Percentiles rank a stretch among this genome's conserved stretches.
These are phyloP conservation scores for Premnoplex brunnescens DNA, from an alignment of 2,797 vertebrate genomes.

Conservation along the genomic window DNA sequence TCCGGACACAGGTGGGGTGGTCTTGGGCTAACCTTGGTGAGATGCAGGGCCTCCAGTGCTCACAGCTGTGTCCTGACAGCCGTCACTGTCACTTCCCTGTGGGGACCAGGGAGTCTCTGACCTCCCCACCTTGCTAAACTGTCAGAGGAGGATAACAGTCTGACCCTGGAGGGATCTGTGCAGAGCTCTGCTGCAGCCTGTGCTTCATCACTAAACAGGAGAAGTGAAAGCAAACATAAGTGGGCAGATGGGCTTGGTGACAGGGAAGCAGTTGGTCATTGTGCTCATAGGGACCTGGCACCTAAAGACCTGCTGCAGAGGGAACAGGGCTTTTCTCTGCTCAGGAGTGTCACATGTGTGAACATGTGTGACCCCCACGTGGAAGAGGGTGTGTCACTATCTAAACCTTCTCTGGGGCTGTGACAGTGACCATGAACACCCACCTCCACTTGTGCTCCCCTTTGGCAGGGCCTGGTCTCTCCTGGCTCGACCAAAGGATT, in stretches of 20 bases:
- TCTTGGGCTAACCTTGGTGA: background rate
- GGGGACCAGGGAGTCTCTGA: background rate
- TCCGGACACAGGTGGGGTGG: rapidly evolving
- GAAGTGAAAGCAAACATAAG: rapidly evolving
- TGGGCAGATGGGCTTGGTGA: background rate
- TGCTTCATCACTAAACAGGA: rapidly evolving
- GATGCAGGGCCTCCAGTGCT: background rate
- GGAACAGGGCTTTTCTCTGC: background rate
- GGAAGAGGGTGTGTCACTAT: background rate
- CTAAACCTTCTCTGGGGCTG: background rate
- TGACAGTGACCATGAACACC: background rate
- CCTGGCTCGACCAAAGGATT: background rate
- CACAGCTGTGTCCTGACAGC: rapidly evolving
- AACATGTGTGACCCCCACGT: rapidly evolving
- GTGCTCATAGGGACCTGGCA: background rate
- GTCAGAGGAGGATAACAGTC: rapidly evolving
- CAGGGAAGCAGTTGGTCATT: background rate
- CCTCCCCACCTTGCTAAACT: rapidly evolving
- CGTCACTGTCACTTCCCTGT: background rate
- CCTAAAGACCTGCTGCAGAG: rapidly evolving
- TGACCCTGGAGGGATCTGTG: rapidly evolving
- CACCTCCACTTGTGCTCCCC: background rate
- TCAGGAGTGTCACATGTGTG: background rate
- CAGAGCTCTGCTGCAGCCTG: background rate
- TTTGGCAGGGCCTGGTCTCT: background rate